phyloP scores from a whole-genome alignment of 2,113 vertebrate species.

The Halichoerus grypus region DNA sequence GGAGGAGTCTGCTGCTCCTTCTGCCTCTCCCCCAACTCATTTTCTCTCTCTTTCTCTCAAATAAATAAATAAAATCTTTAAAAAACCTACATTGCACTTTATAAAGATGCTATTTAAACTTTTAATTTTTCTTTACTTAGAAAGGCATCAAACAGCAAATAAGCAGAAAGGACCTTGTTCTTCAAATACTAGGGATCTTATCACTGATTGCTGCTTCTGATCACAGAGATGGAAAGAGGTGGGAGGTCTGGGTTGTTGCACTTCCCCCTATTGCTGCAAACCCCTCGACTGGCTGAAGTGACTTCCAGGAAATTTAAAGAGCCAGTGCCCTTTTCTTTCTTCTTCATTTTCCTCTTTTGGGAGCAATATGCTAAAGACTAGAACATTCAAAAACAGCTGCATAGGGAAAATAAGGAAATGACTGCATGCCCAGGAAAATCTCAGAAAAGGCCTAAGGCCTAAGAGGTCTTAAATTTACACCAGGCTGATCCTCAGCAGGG shows the following conservation, averaged over 20 bases:
- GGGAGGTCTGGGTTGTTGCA: not conserved
- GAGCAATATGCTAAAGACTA: not conserved
- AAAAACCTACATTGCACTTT: not conserved
- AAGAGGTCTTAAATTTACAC: not conserved
- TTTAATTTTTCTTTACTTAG: not conserved
- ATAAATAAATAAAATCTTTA: too few relatives aligned
- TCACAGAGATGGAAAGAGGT: not conserved
- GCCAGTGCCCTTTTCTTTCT: not conserved
- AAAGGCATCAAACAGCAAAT: not conserved
- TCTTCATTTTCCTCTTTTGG: not conserved
- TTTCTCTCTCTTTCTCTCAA: not conserved
- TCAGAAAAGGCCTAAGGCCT: not conserved
- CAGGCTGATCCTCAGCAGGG: not conserved
- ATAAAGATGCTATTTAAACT: not conserved
- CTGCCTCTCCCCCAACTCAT: not conserved
- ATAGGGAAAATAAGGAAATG: not conserved
- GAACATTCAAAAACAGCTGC: not conserved
- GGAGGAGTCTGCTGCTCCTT: not conserved
- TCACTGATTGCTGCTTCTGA: not conserved
- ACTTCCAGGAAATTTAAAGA: not conserved
- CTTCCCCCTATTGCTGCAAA: not conserved
- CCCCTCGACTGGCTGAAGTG: not conserved
- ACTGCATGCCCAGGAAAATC: not conserved
- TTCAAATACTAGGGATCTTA: not conserved
- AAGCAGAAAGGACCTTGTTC: not conserved